Percentiles rank a stretch among this genome's conserved stretches.
These are phyloP conservation scores for Enteromius anoplus DNA, from an alignment of 2,797 vertebrate genomes.

Conservation along the genomic window DNA sequence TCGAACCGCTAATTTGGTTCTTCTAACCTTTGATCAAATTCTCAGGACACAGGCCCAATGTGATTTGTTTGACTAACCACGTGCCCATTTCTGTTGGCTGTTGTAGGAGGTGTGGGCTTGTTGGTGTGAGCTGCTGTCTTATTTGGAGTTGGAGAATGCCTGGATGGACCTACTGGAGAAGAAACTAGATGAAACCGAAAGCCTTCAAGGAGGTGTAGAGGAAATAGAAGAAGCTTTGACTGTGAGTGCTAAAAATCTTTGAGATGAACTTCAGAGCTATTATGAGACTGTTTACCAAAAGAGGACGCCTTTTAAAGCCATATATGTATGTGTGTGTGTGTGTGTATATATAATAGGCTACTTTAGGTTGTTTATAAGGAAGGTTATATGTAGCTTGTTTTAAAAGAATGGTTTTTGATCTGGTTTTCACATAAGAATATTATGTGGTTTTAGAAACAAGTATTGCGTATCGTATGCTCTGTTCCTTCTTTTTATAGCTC, in stretches of 20 bases:
- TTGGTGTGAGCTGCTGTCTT: slow-evolving; percentile 91
- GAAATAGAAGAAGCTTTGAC: slow-evolving; percentile 86
- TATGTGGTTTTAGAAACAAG: background rate
- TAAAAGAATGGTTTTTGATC: background rate
- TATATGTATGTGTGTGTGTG: too few relatives aligned
- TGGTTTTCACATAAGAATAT: background rate
- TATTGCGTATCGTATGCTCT: background rate
- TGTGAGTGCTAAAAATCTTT: slow-evolving; percentile 76
- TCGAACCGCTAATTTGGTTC: background rate
- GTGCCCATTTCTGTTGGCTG: background rate
- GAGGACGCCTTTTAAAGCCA: background rate
- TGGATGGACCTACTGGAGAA: slow-evolving; percentile 91
- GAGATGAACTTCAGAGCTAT: background rate
- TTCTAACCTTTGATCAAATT: slow-evolving; percentile 23
- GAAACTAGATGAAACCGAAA: slow-evolving; percentile 89
- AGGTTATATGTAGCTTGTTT: background rate
- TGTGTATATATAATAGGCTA: background rate
- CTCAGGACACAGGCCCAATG: background rate
- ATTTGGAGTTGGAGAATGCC: slow-evolving; percentile 90
- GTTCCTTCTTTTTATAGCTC: background rate
- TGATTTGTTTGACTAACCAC: slow-evolving; percentile 15
- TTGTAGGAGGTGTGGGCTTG: slow-evolving; percentile 95
- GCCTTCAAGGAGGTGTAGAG: slow-evolving; percentile 84
- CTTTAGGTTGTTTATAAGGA: background rate
- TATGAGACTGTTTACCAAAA: background rate